Evolutionary conservation across 2,797 vertebrate genomes (phyloP), one percentile per base, ranked within the genome.

Genomic region (Poliocrania exsul): DNA sequence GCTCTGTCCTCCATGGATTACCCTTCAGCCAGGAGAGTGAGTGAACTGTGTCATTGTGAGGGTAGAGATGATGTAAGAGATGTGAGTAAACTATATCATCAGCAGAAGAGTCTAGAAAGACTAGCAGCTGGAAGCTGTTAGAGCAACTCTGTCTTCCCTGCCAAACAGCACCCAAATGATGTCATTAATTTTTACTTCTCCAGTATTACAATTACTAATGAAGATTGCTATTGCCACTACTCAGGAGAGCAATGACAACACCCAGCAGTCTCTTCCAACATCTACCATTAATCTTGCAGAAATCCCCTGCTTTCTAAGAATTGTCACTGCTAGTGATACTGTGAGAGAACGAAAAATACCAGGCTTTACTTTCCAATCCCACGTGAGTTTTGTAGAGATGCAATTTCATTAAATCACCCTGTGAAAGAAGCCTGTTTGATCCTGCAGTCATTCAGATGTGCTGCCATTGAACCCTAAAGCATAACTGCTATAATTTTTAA

Each of bases 121-220:
- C 16, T n/a, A 61, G 40, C 54, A 82, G 60, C 51, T 65, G 66
- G 33, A 70, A 89, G 11, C 33, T 61, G 40, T 38, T 49, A 87
- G 18, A 77, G 26, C 60, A 89, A 5, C 49, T 93, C 60, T 9
- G 11, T 73, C 46, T 87, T 86, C 38, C 42, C 77, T 85, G 64
- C 56, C 11, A 4, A 85, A 64, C 46, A 83, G 53, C 46, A 67
- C 26, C 6, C 40, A 81, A 86, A 77, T 49, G 19, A 89, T 44
- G 72, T 16, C 11, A 64, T 87, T 73, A 80, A 82, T 71, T 95
- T 84, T 92, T 67, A 46, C 53, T 94, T 85, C 57, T 92, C 50
- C 9, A 2, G 6, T 67, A 60, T 61, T 81, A 21, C 47, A 40
- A 6, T 72, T 88, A 78, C 86, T 91, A 88, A 88, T 86, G 37